Percentiles rank a stretch among this genome's conserved stretches.
Conservation (phyloP, 2,797 vertebrate species). For the Hapalemur alaotrensis region DNA sequence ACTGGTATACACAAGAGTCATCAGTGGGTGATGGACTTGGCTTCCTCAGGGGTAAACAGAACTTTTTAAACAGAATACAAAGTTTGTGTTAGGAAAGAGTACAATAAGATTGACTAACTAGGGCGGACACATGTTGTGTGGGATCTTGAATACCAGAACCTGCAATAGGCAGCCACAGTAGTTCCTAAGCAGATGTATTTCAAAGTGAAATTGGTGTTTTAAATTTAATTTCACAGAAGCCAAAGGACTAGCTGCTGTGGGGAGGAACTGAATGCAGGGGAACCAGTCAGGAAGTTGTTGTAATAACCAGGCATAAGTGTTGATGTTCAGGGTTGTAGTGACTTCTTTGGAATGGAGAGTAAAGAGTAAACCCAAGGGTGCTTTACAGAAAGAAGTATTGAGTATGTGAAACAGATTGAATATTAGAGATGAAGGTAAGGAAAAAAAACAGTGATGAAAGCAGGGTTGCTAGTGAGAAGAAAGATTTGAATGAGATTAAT, state of each 20-base stretch:
- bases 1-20: not conserved
- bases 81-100: not conserved
- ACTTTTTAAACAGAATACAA: not conserved
- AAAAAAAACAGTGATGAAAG: not conserved
- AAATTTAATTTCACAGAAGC: not conserved
- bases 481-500: not conserved
- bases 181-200: not conserved
- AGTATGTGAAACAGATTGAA: not conserved
- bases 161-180: not conserved
- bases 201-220: conserved; percentile 18
- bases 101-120: not conserved
- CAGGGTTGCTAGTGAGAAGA: not conserved
- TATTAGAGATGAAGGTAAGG: conserved; percentile 1
- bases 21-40: not conserved
- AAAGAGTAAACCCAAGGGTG: not conserved
- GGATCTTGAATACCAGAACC: not conserved
- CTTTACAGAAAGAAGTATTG: not conserved
- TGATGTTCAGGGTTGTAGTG: not conserved
- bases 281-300: not conserved
- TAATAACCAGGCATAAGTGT: not conserved
- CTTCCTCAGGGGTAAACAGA: not conserved
- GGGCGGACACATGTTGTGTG: not conserved
- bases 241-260: not conserved
- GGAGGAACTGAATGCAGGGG: not conserved
- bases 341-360: conserved; percentile 4